A percentile compares a stretch with the other conserved stretches of the same genome.
These are phyloP conservation scores for Apis cerana DNA, from an alignment of 1,140 invertebrate species.

Conservation along the genomic window DNA sequence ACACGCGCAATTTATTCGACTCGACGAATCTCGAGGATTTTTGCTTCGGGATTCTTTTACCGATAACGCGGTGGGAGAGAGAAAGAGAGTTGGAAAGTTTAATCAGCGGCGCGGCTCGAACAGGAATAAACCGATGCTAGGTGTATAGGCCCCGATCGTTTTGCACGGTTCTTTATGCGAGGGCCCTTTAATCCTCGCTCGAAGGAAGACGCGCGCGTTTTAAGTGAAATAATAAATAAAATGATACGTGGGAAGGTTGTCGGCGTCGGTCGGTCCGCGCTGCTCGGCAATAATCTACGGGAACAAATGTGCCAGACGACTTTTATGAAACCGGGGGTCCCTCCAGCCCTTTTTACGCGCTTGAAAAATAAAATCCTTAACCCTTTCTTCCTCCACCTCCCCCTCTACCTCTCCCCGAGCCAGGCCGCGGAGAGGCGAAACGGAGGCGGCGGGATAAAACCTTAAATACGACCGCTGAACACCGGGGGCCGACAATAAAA, in stretches of 20 bases:
- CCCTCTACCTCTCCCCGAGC: too few species aligned
- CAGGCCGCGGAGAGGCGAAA: background rate
- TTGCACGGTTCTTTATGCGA: slow-evolving; percentile 53
- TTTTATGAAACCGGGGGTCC: slow-evolving; percentile 62
- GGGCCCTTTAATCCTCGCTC: slow-evolving; percentile 56
- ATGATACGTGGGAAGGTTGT: slow-evolving; percentile 47
- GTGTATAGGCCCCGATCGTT: background rate
- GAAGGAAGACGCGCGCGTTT: slow-evolving; percentile 27
- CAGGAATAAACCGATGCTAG: slow-evolving; percentile 17
- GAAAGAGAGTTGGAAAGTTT: slow-evolving; percentile 20
- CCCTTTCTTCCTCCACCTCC: slow-evolving; percentile 40
- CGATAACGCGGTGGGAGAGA: too few species aligned
- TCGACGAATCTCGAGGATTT: background rate
- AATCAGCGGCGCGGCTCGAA: slow-evolving; percentile 45
- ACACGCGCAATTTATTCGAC: slow-evolving; percentile 4
- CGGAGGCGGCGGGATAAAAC: slow-evolving; percentile 74
- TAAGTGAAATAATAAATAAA: slow-evolving; percentile 69
- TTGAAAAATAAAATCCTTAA: slow-evolving; percentile 63
- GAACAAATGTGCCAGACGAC: slow-evolving; percentile 68
- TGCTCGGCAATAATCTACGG: slow-evolving; percentile 62
- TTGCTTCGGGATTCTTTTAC: too few species aligned
- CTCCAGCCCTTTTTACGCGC: slow-evolving; percentile 47
- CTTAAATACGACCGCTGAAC: slow-evolving; percentile 76
- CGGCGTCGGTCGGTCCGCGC: slow-evolving; percentile 43
- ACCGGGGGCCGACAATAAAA: slow-evolving; percentile 71